These are phyloP conservation scores for Trachelus iudaicus DNA, from an alignment of 2,888 invertebrate species.

Conservation along the genomic window DNA sequence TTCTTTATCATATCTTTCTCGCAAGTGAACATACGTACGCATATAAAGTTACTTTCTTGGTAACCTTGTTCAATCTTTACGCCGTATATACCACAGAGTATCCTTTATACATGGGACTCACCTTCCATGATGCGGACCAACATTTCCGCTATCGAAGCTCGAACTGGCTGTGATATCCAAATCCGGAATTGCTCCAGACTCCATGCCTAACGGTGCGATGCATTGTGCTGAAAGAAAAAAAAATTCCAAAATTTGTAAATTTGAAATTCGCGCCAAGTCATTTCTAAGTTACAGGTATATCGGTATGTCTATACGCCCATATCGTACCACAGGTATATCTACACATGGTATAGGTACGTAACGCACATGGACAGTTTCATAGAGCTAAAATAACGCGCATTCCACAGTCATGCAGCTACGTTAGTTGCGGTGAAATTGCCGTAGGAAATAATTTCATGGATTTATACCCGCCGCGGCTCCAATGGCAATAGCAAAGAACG, in stretches of 20 bases:
- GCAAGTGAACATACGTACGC: background rate
- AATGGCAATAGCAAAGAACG: background rate
- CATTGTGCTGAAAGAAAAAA: conserved; percentile 78
- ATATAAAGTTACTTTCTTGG: background rate
- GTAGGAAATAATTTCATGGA: background rate
- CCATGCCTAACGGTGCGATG: conserved; percentile 86
- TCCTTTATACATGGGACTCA: conserved; percentile 59
- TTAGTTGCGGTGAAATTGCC: background rate
- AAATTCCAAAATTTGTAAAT: background rate
- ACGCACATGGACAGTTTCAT: background rate
- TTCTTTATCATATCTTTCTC: background rate
- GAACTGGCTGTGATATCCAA: conserved; percentile 86
- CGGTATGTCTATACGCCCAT: background rate
- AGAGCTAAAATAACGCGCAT: background rate
- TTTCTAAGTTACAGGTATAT: background rate
- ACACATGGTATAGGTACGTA: background rate
- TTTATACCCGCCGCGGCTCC: background rate
- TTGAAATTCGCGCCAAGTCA: background rate
- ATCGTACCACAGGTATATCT: no score
- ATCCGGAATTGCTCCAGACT: conserved; percentile 83
- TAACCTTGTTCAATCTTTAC: background rate
- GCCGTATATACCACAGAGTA: background rate
- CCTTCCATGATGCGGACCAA: conserved; percentile 89
- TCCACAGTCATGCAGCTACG: background rate
- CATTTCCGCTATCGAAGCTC: conserved; percentile 85